Evolutionary conservation across 1,140 invertebrate species (phyloP), one percentile per base, ranked within the genome.

Genomic region (Apocrypta bakeri): DNA sequence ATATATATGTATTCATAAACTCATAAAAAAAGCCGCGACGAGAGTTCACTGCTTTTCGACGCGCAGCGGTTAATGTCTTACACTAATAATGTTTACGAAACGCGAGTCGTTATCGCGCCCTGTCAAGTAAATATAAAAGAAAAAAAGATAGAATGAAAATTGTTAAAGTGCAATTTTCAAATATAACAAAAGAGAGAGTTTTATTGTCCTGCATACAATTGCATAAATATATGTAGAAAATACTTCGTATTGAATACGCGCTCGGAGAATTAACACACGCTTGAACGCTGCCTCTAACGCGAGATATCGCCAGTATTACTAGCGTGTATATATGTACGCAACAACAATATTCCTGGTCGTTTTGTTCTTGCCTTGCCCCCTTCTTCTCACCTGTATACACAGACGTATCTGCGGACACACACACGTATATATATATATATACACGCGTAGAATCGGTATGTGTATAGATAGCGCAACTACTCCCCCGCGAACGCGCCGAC

Each of bases 281-380:
- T n/a, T 40, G 42, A 71, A 63, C 24, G 48, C 12, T 12, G 48
- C 29, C 25, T n/a, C 11, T 24, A 24, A 31, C 33, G 66, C 66
- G 66, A 48, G 25, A 87, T 84, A 73, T 74, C 71, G 73, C 79
- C 64, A 79, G 72, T 79, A 89, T 90, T 88, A 85, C 87, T 9
- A 37, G 33, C 33, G 33, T 9, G 33, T 37, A 37, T 9, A 2
- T 37, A 37, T 9, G 9, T 9, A 4, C 83, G 37, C 21, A 81
- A 71, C 86, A 88, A 90, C 88, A 89, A 89, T 89, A 83, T 82
- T 63, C 69, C 64, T 82, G 72, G 83, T 42, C 73, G 40, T 83
- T 87, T 82, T 84, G 80, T 87, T 88, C 31, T 29, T 14, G n/a
- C 56, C 72, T 25, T 84, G 82, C 37, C 21, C 3, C 33, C 33